A percentile compares a stretch with the other conserved stretches of the same genome.
phyloP scores from a whole-genome alignment of 1,140 invertebrate species.

The Manduca sexta region DNA sequence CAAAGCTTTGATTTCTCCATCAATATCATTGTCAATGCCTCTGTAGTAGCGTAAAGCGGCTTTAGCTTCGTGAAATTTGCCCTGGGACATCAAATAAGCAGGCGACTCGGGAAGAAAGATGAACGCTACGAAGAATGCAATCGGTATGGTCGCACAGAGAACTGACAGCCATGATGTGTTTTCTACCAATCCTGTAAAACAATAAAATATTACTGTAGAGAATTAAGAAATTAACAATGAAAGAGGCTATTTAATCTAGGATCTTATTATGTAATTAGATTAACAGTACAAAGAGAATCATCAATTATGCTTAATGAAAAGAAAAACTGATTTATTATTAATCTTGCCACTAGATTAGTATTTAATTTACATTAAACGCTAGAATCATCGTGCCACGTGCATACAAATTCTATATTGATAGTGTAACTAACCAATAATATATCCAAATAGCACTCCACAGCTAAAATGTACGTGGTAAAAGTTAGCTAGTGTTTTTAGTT shows the following conservation, averaged over 20 bases:
- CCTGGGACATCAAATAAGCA: conserved; percentile 72
- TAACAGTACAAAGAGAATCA: too few species aligned
- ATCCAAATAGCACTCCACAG: conserved; percentile 77
- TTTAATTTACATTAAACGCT: too few species aligned
- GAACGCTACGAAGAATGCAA: conserved; percentile 79
- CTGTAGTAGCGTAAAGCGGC: conserved; percentile 78
- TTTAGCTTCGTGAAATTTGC: conserved; percentile 74
- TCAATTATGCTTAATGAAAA: too few species aligned
- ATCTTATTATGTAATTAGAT: too few species aligned
- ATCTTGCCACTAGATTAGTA: too few species aligned
- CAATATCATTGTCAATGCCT: conserved; percentile 80
- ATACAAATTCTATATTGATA: background rate
- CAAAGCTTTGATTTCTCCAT: conserved; percentile 75
- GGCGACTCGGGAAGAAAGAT: conserved; percentile 88
- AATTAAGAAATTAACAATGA: too few species aligned
- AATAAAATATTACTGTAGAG: background rate
- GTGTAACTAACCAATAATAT: conserved; percentile 73
- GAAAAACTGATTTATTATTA: too few species aligned
- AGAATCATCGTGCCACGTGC: too few species aligned
- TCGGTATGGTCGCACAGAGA: conserved; percentile 78
- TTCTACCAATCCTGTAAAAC: conserved; percentile 74
- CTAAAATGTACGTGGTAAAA: conserved; percentile 80
- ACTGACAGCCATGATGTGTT: conserved; percentile 77
- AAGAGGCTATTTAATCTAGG: too few species aligned
- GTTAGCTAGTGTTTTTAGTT: conserved; percentile 77